Percentiles rank a stretch among this genome's conserved stretches.
Evolutionary conservation across 2,888 invertebrate genomes (phyloP).

Genomic region (Amorpha juglandis): DNA sequence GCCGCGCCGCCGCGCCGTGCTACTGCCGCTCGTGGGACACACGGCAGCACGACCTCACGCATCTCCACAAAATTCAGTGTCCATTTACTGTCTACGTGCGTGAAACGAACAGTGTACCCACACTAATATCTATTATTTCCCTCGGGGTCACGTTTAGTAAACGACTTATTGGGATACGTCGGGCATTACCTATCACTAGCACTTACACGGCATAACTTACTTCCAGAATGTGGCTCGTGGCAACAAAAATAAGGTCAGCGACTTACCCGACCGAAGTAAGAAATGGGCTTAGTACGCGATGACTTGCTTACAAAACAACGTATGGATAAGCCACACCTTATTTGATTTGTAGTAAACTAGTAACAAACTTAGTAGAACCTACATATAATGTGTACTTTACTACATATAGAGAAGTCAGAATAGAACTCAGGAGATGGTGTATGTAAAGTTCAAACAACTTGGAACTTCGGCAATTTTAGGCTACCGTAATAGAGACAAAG

Average conservation of each 20-base stretch:
- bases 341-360: conserved; percentile 2
- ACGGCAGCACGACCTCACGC: conserved; percentile 65
- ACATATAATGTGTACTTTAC: neutral
- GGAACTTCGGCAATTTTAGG: no score
- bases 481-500: no score
- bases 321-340: conserved; percentile 10
- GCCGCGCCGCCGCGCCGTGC: neutral
- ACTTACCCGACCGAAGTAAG: conserved; percentile 20
- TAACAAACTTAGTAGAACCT: neutral
- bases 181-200: conserved; percentile 30
- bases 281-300: conserved; percentile 15
- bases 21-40: neutral
- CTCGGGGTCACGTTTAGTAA: conserved; percentile 52
- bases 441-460: no score
- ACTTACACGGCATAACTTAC: conserved; percentile 22
- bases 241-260: conserved; percentile 15
- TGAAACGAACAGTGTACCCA: conserved; percentile 63
- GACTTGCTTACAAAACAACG: conserved; percentile 11
- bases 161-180: conserved; percentile 43
- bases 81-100: conserved; percentile 71
- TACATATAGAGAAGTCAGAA: neutral
- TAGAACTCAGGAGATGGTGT: neutral
- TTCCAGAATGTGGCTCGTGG: conserved; percentile 20
- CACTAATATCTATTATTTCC: conserved; percentile 59
- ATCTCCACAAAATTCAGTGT: conserved; percentile 67